These are phyloP conservation scores for Odontamblyopus rebecca DNA, from an alignment of 2,797 vertebrate species.

Conservation along the genomic window DNA sequence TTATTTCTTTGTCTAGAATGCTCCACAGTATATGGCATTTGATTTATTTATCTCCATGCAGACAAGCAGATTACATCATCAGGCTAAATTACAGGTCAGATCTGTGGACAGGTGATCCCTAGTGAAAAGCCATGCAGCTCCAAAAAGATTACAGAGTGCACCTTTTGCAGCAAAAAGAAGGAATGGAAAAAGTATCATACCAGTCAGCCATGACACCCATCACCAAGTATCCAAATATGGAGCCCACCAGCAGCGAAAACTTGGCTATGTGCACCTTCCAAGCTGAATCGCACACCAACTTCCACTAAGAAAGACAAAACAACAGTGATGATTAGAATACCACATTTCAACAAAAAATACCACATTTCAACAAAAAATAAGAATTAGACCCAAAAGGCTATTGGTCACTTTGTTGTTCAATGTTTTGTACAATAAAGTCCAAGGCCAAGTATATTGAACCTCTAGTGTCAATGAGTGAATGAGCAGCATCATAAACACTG, in stretches of 20 bases:
- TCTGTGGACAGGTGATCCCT: too few species aligned
- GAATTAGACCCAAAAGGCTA: conserved; percentile 4
- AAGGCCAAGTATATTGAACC: background rate
- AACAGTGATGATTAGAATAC: conserved; percentile 14
- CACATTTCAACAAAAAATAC: background rate
- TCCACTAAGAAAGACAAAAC: conserved; percentile 81
- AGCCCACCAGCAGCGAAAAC: conserved; percentile 94
- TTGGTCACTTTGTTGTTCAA: background rate
- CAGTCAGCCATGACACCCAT: conserved; percentile 98
- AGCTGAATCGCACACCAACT: conserved; percentile 93
- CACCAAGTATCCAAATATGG: conserved; percentile 96
- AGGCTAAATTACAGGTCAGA: too few species aligned
- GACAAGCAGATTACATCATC: too few species aligned
- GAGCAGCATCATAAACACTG: background rate
- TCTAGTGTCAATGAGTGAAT: background rate
- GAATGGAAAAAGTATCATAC: conserved; percentile 71
- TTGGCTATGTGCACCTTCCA: conserved; percentile 98
- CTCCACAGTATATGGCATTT: too few species aligned
- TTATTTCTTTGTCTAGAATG: too few species aligned
- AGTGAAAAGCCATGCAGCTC: too few species aligned
- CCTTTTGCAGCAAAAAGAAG: conserved; percentile 7
- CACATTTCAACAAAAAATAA: conserved; percentile 3
- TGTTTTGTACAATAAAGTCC: background rate
- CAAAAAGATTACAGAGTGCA: background rate
- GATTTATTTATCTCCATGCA: too few species aligned